Evolutionary conservation across 2,113 vertebrate genomes (phyloP), one percentile per base, ranked within the genome.

Genomic region (Ceuthmochares aereus): DNA sequence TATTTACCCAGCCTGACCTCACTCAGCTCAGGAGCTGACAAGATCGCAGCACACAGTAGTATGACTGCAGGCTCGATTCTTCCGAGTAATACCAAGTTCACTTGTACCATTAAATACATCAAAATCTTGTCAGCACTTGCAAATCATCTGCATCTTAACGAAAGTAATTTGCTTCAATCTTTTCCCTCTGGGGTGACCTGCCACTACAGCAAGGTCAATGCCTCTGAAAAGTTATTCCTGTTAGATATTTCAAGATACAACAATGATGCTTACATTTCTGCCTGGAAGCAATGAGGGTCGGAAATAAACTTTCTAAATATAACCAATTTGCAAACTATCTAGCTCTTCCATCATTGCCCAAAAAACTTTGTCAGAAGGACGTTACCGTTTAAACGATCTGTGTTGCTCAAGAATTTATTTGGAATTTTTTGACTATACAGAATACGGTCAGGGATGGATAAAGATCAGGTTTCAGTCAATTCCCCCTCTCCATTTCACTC

Each of bases 101-200:
- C 87, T 95, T 94, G 90, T 96, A 95, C 88, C 90, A 96, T 92
- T 93, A 94, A 93, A 97, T 93, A 94, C 51, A 96, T 90, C 88
- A 95, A 96, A 96, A 92, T 59, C 90, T 95, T 94, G 93, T 92
- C 92, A 96, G 90, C 79, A 92, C 92, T 96, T 91, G 78, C 87
- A 94, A 92, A 67, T 96, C 93, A 96, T 91, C 95, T 95, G 87
- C 92, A 96, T 94, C 93, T 96, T 95, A 95, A 96, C 94, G 89
- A 58, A 93, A 96, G 62, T 78, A 84, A 96, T 91, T 91, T 79
- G 58, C 70, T 96, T 96, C 94, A 93, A 68, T 85, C 91, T 96
- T 76, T 85, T 94, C 74, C 93, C 96, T 96, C 74, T 85, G 79
- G 94, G 91, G 91, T 87, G 93, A 95, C 91, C 84, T 95, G 94